Percentiles rank a stretch among this genome's conserved stretches.
Evolutionary conservation across 1,140 invertebrate genomes (phyloP).

Genomic region (Lasioglossum albipes): DNA sequence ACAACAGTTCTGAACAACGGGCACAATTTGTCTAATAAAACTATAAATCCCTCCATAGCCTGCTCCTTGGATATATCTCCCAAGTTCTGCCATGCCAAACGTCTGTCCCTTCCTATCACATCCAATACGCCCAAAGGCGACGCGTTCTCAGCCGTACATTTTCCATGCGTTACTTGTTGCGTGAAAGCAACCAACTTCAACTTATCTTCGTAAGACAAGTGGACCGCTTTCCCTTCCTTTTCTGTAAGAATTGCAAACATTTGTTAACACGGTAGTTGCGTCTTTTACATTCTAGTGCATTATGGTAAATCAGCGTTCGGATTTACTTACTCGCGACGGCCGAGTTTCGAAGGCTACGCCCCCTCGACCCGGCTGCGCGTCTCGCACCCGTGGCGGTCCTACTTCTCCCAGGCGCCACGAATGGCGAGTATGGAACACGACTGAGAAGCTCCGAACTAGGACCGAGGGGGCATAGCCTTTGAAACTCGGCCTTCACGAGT

Average conservation of each 20-base stretch:
- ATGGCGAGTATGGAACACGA: too few relatives aligned
- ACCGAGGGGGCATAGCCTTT: too few relatives aligned
- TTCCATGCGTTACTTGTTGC: slow-evolving; percentile 94
- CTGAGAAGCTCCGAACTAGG: too few relatives aligned
- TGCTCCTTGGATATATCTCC: slow-evolving; percentile 91
- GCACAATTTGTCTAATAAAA: slow-evolving; percentile 92
- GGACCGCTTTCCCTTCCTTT: slow-evolving; percentile 97
- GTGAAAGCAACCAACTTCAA: slow-evolving; percentile 94
- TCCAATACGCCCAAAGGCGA: slow-evolving; percentile 95
- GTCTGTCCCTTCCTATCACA: slow-evolving; percentile 95
- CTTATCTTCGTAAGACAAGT: slow-evolving; percentile 96
- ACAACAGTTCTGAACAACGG: slow-evolving; percentile 94
- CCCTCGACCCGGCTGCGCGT: too few relatives aligned
- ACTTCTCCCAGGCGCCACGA: too few relatives aligned
- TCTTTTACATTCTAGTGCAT: too few relatives aligned
- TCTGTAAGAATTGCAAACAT: slow-evolving; percentile 83
- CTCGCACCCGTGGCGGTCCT: too few relatives aligned
- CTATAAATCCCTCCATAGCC: slow-evolving; percentile 95
- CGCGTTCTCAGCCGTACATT: slow-evolving; percentile 86
- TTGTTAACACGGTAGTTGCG: background rate
- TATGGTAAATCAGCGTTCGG: too few relatives aligned
- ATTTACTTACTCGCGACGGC: too few relatives aligned
- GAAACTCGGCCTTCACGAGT: too few relatives aligned
- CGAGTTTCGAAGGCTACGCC: too few relatives aligned
- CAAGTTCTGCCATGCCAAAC: slow-evolving; percentile 95